Conservation (phyloP, 2,797 vertebrate genomes). For the Diceros bicornis region DNA sequence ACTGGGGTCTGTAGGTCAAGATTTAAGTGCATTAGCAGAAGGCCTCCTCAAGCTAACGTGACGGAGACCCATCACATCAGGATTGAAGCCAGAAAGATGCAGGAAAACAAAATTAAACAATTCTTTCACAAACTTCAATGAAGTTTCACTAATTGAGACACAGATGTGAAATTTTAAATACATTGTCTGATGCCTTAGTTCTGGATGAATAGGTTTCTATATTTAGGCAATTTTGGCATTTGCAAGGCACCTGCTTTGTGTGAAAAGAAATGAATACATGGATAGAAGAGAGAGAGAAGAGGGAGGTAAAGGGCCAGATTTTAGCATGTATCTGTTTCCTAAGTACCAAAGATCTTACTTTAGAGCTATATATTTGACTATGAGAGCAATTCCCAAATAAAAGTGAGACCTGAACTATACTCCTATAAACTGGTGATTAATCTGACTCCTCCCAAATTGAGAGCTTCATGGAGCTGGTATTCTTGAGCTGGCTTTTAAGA, state of each 20-base stretch:
- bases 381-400: background rate
- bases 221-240: background rate
- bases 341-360: background rate
- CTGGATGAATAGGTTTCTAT: background rate
- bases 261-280: background rate
- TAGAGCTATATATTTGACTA: background rate
- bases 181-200: background rate
- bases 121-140: background rate
- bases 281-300: background rate
- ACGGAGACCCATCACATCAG: background rate
- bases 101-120: conserved; percentile 48
- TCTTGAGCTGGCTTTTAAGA: background rate
- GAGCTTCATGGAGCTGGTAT: background rate
- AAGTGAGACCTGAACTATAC: background rate
- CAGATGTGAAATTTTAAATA: conserved; percentile 6
- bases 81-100: background rate
- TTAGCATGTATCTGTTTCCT: background rate
- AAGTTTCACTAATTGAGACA: conserved; percentile 30
- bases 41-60: conserved; percentile 33
- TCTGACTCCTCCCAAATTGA: background rate
- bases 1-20: conserved; percentile 41
- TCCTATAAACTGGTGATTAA: background rate
- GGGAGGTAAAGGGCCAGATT: background rate
- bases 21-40: conserved; percentile 58
- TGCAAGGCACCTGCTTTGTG: conserved; percentile 2